Percentiles rank a stretch among this genome's conserved stretches.
Conservation (phyloP, 2,888 invertebrate species). For the Dichetophora obliterata region DNA sequence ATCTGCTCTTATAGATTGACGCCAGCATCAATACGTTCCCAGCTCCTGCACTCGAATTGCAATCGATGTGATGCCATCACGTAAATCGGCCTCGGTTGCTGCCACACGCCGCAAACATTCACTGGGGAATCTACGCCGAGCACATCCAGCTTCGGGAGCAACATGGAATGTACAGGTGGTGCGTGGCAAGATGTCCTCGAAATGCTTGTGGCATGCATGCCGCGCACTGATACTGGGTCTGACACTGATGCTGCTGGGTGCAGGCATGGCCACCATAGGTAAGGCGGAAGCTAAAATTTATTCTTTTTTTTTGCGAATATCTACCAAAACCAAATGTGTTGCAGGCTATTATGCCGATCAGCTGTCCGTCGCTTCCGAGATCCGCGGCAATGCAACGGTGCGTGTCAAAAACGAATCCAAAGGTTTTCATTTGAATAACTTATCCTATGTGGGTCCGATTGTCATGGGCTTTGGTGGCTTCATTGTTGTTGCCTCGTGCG, state of each 20-base stretch:
- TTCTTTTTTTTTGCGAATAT: background rate
- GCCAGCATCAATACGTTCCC: background rate
- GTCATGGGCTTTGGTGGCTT: constrained; percentile 98
- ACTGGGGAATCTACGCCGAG: constrained; percentile 75
- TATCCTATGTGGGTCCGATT: constrained; percentile 96
- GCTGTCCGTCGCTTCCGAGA: constrained; percentile 82
- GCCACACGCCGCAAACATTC: constrained; percentile 67
- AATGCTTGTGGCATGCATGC: constrained; percentile 94
- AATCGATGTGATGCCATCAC: constrained; percentile 62
- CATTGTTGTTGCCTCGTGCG: constrained; percentile 96
- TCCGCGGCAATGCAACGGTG: constrained; percentile 83
- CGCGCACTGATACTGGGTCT: constrained; percentile 90
- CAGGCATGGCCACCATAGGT: constrained; percentile 95
- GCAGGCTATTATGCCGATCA: constrained; percentile 88
- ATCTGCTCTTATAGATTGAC: background rate
- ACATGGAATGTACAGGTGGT: constrained; percentile 91
- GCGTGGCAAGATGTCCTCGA: constrained; percentile 87
- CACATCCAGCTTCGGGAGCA: constrained; percentile 84
- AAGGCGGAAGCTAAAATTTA: constrained; percentile 53
- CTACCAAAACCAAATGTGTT: background rate
- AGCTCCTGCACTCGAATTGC: background rate
- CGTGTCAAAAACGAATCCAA: constrained; percentile 85
- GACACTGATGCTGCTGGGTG: constrained; percentile 88
- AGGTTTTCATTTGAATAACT: constrained; percentile 87
- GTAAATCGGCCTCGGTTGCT: constrained; percentile 60